Conservation (phyloP, 2,888 invertebrate genomes). For the Thymelicus lineola region DNA sequence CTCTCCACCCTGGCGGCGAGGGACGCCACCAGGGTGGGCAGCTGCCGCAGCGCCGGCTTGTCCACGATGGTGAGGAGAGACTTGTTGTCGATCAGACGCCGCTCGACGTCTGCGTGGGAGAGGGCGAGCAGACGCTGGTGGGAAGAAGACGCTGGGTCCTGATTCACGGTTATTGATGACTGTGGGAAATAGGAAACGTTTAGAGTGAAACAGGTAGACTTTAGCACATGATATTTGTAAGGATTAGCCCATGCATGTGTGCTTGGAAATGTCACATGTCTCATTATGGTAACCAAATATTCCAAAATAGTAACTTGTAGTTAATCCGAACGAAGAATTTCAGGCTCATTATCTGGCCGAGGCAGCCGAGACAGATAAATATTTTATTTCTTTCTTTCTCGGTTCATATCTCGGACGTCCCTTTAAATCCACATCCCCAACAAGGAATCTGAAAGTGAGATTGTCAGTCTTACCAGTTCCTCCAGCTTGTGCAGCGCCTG, state of each 20-base stretch:
- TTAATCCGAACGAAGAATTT: too few relatives aligned
- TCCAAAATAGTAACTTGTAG: too few relatives aligned
- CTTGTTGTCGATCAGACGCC: conserved; percentile 96
- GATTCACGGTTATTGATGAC: conserved; percentile 84
- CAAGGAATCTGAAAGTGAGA: too few relatives aligned
- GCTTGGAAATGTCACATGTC: too few relatives aligned
- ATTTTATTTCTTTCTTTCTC: neutral
- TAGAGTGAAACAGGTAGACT: too few relatives aligned
- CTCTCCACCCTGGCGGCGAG: conserved; percentile 93
- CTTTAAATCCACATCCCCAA: too few relatives aligned
- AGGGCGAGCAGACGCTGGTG: conserved; percentile 95
- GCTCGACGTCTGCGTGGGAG: conserved; percentile 94
- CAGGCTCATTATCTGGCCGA: too few relatives aligned
- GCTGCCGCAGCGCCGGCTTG: conserved; percentile 91
- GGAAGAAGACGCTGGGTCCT: conserved; percentile 93
- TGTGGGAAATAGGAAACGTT: conserved; percentile 45
- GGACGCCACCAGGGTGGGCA: conserved; percentile 87
- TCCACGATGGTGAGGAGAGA: conserved; percentile 93
- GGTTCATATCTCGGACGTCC: too few relatives aligned
- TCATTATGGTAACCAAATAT: too few relatives aligned
- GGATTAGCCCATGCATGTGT: too few relatives aligned
- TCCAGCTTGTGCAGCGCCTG: conserved; percentile 94
- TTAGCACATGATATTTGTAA: too few relatives aligned
- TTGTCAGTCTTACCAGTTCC: conserved; percentile 81
- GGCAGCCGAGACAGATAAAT: too few relatives aligned